Conservation (phyloP, 2,888 invertebrate species). For the Drosophila meridionalis region DNA sequence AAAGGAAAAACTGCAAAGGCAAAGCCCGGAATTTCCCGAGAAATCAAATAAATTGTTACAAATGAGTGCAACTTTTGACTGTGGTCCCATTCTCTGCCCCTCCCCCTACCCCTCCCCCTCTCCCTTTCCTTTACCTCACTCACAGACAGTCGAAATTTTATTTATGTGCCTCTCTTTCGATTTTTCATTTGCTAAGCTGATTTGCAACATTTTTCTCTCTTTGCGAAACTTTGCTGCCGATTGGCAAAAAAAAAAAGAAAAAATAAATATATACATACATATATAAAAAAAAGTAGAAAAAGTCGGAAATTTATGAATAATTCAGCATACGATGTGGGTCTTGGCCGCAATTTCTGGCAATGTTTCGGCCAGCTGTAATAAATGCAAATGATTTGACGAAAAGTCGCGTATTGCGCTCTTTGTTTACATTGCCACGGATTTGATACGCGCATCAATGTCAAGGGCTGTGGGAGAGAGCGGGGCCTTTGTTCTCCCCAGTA, state of each 20-base stretch:
- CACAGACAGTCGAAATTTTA: constrained; percentile 43
- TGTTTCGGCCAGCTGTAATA: constrained; percentile 47
- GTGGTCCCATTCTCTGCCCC: background rate
- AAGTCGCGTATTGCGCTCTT: constrained; percentile 63
- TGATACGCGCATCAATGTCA: constrained; percentile 66
- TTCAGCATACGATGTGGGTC: constrained; percentile 64
- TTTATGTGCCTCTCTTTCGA: constrained; percentile 55
- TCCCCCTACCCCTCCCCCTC: no score
- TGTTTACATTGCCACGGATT: constrained; percentile 65
- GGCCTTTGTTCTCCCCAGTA: background rate
- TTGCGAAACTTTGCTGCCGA: constrained; percentile 43
- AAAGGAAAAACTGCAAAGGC: constrained; percentile 26
- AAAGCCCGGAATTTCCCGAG: constrained; percentile 39
- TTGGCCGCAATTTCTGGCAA: constrained; percentile 39
- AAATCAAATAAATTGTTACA: constrained; percentile 80
- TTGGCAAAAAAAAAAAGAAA: constrained; percentile 30
- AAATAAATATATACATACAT: background rate
- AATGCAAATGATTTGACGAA: constrained; percentile 74
- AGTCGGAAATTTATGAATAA: constrained; percentile 64
- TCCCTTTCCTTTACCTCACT: background rate
- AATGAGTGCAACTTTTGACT: constrained; percentile 76
- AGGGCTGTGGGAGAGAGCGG: background rate
- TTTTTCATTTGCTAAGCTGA: constrained; percentile 78
- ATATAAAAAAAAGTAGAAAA: background rate
- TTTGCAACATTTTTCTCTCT: constrained; percentile 50